Percentiles rank a stretch among this genome's conserved stretches.
phyloP scores from a whole-genome alignment of 2,888 invertebrate genomes.

The Suillia variegata region DNA sequence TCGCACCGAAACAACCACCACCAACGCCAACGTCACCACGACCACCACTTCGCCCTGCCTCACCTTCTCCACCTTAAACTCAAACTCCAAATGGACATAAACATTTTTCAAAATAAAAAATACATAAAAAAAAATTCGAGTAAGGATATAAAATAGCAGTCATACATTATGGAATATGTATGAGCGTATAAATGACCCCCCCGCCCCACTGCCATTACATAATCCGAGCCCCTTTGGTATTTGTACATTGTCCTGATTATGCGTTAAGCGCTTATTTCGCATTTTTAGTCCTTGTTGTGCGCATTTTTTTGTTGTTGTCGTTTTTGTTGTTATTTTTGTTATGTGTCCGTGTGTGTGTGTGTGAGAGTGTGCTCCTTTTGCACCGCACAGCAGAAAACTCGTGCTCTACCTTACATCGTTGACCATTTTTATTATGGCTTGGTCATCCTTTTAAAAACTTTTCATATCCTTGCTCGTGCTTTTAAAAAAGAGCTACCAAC shows the following conservation, averaged over 20 bases:
- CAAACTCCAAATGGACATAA: slow-evolving; percentile 31
- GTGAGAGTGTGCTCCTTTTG: slow-evolving; percentile 8
- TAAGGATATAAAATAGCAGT: slow-evolving; percentile 41
- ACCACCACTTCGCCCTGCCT: slow-evolving; percentile 6
- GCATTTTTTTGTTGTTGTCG: neutral
- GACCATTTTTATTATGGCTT: slow-evolving; percentile 24
- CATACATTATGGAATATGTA: slow-evolving; percentile 44
- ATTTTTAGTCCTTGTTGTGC: slow-evolving; percentile 33
- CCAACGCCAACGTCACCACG: slow-evolving; percentile 16
- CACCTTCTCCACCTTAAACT: neutral
- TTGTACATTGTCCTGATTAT: slow-evolving; percentile 39
- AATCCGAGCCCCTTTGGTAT: neutral
- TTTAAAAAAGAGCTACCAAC: too few relatives aligned
- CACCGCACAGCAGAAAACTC: slow-evolving; percentile 16
- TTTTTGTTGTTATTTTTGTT: neutral
- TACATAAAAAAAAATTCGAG: neutral
- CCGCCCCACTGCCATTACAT: neutral
- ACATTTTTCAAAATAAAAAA: slow-evolving; percentile 43
- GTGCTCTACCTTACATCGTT: slow-evolving; percentile 23
- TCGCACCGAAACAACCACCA: slow-evolving; percentile 49
- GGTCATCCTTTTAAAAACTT: slow-evolving; percentile 19
- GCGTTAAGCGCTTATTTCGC: slow-evolving; percentile 54
- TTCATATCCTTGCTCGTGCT: neutral
- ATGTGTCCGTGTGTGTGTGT: neutral
- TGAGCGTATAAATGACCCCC: slow-evolving; percentile 1